A percentile compares a stretch with the other conserved stretches of the same genome.
Evolutionary conservation across 23 tunicate species (phyloP).

Genomic region (Halocynthia aurantium): DNA sequence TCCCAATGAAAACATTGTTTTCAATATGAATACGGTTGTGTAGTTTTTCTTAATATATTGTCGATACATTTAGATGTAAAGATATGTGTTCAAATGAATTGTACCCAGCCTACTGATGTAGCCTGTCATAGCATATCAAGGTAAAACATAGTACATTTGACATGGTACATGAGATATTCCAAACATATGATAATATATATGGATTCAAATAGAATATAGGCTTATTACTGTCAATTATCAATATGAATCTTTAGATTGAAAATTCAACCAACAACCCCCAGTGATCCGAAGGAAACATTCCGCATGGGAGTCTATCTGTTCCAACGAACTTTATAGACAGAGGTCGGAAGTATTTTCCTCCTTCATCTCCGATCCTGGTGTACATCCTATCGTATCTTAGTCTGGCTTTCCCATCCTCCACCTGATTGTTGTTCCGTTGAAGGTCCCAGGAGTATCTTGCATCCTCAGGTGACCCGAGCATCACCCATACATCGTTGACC

Average conservation of each 20-base stretch:
- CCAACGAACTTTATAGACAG: slow-evolving; percentile 29
- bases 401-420: slow-evolving; percentile 26
- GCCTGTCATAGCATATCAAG: too few relatives aligned
- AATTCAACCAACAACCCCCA: slow-evolving; percentile 38
- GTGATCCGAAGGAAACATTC: slow-evolving; percentile 67
- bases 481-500: slow-evolving; percentile 41
- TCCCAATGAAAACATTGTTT: too few relatives aligned
- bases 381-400: slow-evolving; percentile 33
- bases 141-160: too few relatives aligned
- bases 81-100: too few relatives aligned
- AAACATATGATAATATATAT: too few relatives aligned
- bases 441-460: slow-evolving; percentile 43
- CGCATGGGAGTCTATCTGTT: slow-evolving; percentile 42
- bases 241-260: not conserved
- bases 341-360: slow-evolving; percentile 22
- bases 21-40: too few relatives aligned
- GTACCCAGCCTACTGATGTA: too few relatives aligned
- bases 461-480: slow-evolving; percentile 35
- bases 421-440: slow-evolving; percentile 30
- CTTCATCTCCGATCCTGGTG: slow-evolving; percentile 9
- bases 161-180: too few relatives aligned
- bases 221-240: too few relatives aligned
- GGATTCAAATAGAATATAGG: too few relatives aligned
- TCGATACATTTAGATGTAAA: too few relatives aligned
- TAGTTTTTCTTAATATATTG: too few relatives aligned